Percentiles rank a stretch among this genome's conserved stretches.
phyloP scores from a whole-genome alignment of 2,888 invertebrate species.

The Hylaea fasciaria region DNA sequence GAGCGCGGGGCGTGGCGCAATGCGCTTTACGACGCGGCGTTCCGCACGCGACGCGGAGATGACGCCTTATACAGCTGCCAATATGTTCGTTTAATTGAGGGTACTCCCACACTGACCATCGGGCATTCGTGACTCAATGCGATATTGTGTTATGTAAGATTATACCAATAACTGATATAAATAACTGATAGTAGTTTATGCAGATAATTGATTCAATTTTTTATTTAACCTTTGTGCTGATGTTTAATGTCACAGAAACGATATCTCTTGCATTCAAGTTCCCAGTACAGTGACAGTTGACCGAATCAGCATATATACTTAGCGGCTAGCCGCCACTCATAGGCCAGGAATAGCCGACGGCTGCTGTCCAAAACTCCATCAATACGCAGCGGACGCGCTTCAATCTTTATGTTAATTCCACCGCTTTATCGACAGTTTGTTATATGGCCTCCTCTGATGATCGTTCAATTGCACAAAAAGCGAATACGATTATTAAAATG shows the following conservation, averaged over 20 bases:
- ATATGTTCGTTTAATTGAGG: conserved; percentile 23
- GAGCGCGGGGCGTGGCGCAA: conserved; percentile 7
- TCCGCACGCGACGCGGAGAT: not conserved
- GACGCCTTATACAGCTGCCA: conserved; percentile 25
- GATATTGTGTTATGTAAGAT: conserved; percentile 4
- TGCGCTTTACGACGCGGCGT: conserved; percentile 12
- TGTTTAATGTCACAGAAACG: too few species aligned
- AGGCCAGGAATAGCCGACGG: conserved; percentile 1
- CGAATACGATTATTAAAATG: conserved; percentile 3
- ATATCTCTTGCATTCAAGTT: too few species aligned
- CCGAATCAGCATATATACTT: not conserved
- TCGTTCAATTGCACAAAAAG: conserved; percentile 21
- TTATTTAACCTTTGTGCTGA: too few species aligned
- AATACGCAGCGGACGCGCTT: conserved; percentile 33
- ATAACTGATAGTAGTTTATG: not conserved
- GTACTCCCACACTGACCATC: conserved; percentile 23
- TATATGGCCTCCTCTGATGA: conserved; percentile 30
- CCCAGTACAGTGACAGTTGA: not conserved
- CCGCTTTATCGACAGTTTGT: conserved; percentile 42
- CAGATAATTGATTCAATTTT: conserved; percentile 6
- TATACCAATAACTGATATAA: not conserved
- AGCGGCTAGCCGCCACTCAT: conserved; percentile 1
- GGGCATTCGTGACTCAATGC: conserved; percentile 14
- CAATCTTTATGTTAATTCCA: conserved; percentile 38
- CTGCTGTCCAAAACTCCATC: conserved; percentile 6